Conservation (phyloP, 2,113 vertebrate genomes). For the Ptilorrhoa leucosticta region DNA sequence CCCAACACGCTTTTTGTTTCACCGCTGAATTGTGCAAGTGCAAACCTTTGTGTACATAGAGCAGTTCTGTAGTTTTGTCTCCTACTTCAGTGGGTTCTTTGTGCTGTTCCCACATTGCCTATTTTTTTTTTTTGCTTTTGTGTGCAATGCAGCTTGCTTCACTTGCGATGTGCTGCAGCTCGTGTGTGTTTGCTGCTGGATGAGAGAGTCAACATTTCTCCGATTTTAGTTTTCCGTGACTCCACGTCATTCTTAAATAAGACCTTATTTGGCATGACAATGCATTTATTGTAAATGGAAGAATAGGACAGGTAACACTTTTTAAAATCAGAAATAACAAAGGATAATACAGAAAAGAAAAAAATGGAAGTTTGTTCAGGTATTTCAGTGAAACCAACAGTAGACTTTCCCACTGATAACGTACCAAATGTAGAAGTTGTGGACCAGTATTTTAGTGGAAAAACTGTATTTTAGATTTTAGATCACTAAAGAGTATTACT, state of each 20-base stretch:
- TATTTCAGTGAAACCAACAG: background rate
- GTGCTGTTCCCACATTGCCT: background rate
- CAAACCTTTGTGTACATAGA: background rate
- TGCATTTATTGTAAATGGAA: background rate
- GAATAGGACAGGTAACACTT: background rate
- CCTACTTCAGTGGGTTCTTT: background rate
- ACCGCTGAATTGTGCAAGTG: background rate
- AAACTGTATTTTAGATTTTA: background rate
- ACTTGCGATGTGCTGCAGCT: background rate
- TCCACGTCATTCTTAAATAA: background rate
- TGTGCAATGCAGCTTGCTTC: background rate
- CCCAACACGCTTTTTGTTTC: background rate
- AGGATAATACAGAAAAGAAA: background rate
- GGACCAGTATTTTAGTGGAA: background rate
- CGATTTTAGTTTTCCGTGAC: background rate
- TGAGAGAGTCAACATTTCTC: background rate
- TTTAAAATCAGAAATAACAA: background rate
- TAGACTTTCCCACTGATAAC: background rate
- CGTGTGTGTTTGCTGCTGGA: background rate
- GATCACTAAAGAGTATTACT: background rate
- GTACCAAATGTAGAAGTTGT: background rate
- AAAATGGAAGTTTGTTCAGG: background rate
- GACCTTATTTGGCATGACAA: background rate
- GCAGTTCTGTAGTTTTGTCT: background rate
- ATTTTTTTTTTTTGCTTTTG: background rate